Evolutionary conservation across 2,888 invertebrate species (phyloP).

Genomic region (Meteorus colon): DNA sequence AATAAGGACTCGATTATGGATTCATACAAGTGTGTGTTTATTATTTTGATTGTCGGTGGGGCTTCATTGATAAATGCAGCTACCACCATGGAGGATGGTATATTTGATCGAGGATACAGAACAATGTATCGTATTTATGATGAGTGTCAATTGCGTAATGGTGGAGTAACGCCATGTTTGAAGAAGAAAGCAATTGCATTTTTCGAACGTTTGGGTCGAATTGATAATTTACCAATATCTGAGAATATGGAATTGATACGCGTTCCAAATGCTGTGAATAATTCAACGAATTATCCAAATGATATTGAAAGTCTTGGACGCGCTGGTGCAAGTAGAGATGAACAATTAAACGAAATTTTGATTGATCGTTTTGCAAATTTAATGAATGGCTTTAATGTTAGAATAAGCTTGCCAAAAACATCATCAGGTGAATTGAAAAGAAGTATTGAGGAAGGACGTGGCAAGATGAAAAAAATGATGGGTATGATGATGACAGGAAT

Average conservation of each 20-base stretch:
- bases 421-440: constrained; percentile 81
- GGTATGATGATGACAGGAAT: constrained; percentile 93
- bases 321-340: constrained; percentile 79
- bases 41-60: constrained; percentile 47
- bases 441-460: constrained; percentile 86
- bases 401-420: constrained; percentile 84
- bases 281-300: constrained; percentile 65
- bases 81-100: constrained; percentile 71
- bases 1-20: constrained; percentile 36
- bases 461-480: constrained; percentile 94
- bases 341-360: constrained; percentile 80
- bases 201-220: constrained; percentile 83
- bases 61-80: constrained; percentile 41
- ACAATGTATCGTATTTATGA: constrained; percentile 84
- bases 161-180: constrained; percentile 82
- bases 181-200: constrained; percentile 88
- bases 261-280: constrained; percentile 71
- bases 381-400: constrained; percentile 84
- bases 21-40: constrained; percentile 49
- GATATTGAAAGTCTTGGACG: constrained; percentile 78
- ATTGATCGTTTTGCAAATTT: constrained; percentile 83
- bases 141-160: constrained; percentile 82
- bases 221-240: constrained; percentile 79
- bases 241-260: constrained; percentile 83
- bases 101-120: constrained; percentile 77